Conservation (phyloP, 1,140 invertebrate genomes). For the Daktulosphaira vitifoliae region DNA sequence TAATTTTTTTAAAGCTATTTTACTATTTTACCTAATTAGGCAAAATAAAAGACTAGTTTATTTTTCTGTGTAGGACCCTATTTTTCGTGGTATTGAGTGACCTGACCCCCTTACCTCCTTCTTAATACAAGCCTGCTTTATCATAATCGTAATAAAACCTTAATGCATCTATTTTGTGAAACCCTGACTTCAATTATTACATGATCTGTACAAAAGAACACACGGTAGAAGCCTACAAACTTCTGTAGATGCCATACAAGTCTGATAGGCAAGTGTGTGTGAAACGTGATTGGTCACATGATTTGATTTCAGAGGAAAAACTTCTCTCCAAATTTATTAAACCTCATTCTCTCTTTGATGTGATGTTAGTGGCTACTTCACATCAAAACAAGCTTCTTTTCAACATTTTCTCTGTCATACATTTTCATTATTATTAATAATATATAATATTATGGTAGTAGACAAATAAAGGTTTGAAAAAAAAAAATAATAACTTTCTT, state of each 20-base stretch:
- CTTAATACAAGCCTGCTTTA: no score
- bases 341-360: conserved; percentile 23
- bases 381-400: conserved; percentile 31
- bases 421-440: conserved; percentile 31
- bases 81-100: no score
- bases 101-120: no score
- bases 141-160: no score
- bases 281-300: conserved; percentile 29
- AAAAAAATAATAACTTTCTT: conserved; percentile 7
- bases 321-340: conserved; percentile 29
- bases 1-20: no score
- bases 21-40: no score
- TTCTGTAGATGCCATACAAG: background rate
- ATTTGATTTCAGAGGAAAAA: conserved; percentile 20
- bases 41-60: no score
- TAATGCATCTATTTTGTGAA: background rate
- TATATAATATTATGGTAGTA: background rate
- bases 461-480: no score
- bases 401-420: conserved; percentile 16
- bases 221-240: background rate
- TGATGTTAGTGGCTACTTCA: conserved; percentile 17
- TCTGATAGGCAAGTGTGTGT: conserved; percentile 17
- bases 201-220: background rate
- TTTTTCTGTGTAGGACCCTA: no score
- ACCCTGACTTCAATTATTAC: background rate